Conservation (phyloP, 2,888 invertebrate genomes). For the Ceramica pisi region DNA sequence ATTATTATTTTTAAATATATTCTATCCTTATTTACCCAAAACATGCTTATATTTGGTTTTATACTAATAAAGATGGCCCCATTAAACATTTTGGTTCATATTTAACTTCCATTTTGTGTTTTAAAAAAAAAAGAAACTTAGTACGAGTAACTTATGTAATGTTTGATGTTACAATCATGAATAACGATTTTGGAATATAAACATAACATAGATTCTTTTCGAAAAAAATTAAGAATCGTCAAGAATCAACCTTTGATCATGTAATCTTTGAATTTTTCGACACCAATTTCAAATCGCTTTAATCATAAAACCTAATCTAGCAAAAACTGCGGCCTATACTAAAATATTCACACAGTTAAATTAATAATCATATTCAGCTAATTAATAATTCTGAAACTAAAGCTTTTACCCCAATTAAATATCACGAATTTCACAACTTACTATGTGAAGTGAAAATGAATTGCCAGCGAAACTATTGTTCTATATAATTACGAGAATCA, state of each 20-base stretch:
- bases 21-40: slow-evolving; percentile 3
- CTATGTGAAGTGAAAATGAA: slow-evolving; percentile 66
- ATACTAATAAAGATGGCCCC: not conserved
- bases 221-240: not conserved
- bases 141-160: too few relatives aligned
- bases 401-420: slow-evolving; percentile 39
- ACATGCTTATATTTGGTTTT: not conserved
- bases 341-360: slow-evolving; percentile 25
- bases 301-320: not conserved
- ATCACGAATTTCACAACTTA: slow-evolving; percentile 54
- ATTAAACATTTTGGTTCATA: slow-evolving; percentile 11
- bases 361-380: slow-evolving; percentile 19
- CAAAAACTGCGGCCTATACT: not conserved
- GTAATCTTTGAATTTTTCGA: too few relatives aligned
- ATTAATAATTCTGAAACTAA: slow-evolving; percentile 33
- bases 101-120: slow-evolving; percentile 5
- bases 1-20: too few relatives aligned
- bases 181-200: not conserved
- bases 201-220: not conserved
- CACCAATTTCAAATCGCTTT: not conserved
- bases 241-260: not conserved
- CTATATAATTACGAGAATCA: slow-evolving; percentile 64
- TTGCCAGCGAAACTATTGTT: slow-evolving; percentile 67
- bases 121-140: too few relatives aligned
- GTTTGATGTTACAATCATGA: not conserved